phyloP scores from a whole-genome alignment of 2,113 vertebrate genomes.

The Misgurnus anguillicaudatus region DNA sequence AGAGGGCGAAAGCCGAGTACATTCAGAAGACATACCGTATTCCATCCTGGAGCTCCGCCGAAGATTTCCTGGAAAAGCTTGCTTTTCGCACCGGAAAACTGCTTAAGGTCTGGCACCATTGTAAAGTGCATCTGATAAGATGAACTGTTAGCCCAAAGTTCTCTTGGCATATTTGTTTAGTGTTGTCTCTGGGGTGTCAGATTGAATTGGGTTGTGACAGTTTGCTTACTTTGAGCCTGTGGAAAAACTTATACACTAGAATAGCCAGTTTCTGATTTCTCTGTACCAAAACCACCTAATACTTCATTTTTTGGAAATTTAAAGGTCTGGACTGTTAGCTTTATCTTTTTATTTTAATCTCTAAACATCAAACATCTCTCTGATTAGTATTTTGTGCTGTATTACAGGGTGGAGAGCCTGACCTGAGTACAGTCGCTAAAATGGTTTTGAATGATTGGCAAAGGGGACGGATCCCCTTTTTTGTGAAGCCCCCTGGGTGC shows the following conservation, averaged over 20 bases:
- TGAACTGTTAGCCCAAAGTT: conserved; percentile 22
- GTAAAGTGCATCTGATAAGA: conserved; percentile 28
- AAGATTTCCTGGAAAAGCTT: conserved; percentile 95
- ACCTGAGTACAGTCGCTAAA: conserved; percentile 88
- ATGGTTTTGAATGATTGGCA: conserved; percentile 99
- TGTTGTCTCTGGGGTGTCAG: conserved; percentile 1
- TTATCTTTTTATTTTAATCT: background rate
- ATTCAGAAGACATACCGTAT: conserved; percentile 93
- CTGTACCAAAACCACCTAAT: conserved; percentile 6
- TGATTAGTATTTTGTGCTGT: background rate
- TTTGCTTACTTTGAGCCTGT: conserved; percentile 12
- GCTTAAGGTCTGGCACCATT: conserved; percentile 80
- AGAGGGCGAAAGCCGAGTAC: conserved; percentile 93
- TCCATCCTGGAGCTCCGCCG: conserved; percentile 83
- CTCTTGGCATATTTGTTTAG: conserved; percentile 29
- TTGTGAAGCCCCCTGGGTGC: conserved; percentile 88
- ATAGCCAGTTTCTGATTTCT: background rate
- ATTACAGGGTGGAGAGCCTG: conserved; percentile 90
- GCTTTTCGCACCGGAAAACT: conserved; percentile 90
- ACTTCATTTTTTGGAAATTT: too few relatives aligned
- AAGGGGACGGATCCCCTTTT: conserved; percentile 95
- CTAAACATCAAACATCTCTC: conserved; percentile 3
- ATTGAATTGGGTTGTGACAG: conserved; percentile 25
- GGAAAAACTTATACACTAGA: background rate
- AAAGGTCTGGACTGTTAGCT: background rate